Evolutionary conservation across 2,113 vertebrate species (phyloP), one percentile per base, ranked within the genome.

Genomic region (Megalops atlanticus): DNA sequence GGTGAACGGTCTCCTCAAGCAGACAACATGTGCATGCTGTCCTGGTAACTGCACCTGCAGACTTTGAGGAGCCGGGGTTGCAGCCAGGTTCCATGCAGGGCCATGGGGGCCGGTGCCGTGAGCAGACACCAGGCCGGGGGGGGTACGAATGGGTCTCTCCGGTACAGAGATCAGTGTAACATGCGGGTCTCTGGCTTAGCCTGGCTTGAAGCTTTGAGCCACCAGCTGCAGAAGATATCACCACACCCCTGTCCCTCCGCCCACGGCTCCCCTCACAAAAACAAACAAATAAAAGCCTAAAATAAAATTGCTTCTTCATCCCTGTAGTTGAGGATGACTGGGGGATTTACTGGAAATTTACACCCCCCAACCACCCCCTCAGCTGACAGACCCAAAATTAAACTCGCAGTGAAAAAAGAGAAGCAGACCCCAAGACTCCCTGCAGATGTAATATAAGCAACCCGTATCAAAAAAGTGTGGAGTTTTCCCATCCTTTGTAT

Each of bases 251-350:
- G 58, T 54, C 69, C 70, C 70, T 74, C 73, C 18, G 10, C 39
- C 40, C 39, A 31, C 41, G 41, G 18, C 78, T 80, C 78, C 27
- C 31, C 68, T 49, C 78, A 38, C n/a, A 18, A 80, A 80, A 74
- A 38, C 69, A 80, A 80, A 73, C 79, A 80, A 80, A 79, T 79
- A 79, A 79, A 79, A 79, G 36, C 31, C 43, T 49, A 79, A 79
- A 79, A 79, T 79, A 79, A 79, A 71, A 49, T n/a, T 33, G 35
- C 43, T 74, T 80, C 47, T 24, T 27, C 40, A 74, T 54, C 45
- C 21, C n/a, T 16, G 47, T 35, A 33, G 33, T 81, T 49, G 71
- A 36, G 49, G 72, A 40, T 27, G 78, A 47, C 4, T 75, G n/a
- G 16, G 49, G 70, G 69, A 40, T 75, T 81, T 58, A 58, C 68